Evolutionary conservation across 2,888 invertebrate genomes (phyloP).

Genomic region (Lycophotia porphyrea): DNA sequence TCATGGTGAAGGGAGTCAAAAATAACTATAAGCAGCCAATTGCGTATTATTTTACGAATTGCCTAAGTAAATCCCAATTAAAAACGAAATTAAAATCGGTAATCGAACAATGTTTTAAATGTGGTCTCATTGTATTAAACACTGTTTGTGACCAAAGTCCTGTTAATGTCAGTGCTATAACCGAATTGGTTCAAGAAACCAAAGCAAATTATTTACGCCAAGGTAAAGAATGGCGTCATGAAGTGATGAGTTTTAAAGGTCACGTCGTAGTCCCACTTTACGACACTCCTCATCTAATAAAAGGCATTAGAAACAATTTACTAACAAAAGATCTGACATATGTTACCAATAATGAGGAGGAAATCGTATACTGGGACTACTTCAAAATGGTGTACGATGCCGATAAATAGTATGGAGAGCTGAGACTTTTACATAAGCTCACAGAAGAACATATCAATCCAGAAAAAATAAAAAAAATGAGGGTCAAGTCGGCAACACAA

Average conservation of each 20-base stretch:
- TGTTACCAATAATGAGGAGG: slow-evolving; percentile 44
- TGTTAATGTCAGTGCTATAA: slow-evolving; percentile 63
- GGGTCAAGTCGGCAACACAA: slow-evolving; percentile 65
- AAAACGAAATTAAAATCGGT: slow-evolving; percentile 6
- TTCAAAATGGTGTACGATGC: slow-evolving; percentile 53
- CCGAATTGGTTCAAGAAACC: slow-evolving; percentile 52
- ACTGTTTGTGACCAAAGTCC: slow-evolving; percentile 18
- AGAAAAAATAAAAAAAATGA: slow-evolving; percentile 65
- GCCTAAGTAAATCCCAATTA: slow-evolving; percentile 21
- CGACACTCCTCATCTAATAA: not conserved
- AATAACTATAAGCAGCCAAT: slow-evolving; percentile 48
- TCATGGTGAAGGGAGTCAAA: slow-evolving; percentile 48
- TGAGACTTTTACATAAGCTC: slow-evolving; percentile 56
- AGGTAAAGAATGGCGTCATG: slow-evolving; percentile 53
- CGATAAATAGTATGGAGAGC: slow-evolving; percentile 61
- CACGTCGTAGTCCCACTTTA: slow-evolving; percentile 60
- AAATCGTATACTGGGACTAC: slow-evolving; percentile 66
- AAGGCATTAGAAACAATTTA: no score
- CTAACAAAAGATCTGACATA: slow-evolving; percentile 60
- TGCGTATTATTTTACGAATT: slow-evolving; percentile 49
- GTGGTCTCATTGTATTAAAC: slow-evolving; percentile 1
- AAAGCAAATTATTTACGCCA: slow-evolving; percentile 44
- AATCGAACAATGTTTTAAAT: slow-evolving; percentile 14
- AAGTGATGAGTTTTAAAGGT: slow-evolving; percentile 42
- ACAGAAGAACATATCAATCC: slow-evolving; percentile 53